phyloP scores from a whole-genome alignment of 2,797 vertebrate genomes.

The Tinamus major region DNA sequence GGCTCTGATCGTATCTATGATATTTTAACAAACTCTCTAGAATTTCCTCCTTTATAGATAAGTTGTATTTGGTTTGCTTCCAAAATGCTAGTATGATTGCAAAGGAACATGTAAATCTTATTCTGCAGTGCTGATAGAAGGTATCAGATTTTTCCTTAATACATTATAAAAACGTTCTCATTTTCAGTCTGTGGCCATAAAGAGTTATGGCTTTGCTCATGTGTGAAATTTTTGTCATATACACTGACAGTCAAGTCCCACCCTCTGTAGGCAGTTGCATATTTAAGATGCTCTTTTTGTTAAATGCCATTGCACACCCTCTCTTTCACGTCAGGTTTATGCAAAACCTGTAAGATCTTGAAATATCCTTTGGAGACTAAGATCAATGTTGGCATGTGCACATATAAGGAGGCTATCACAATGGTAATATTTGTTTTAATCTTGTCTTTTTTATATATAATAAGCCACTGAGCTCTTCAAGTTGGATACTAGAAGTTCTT shows the following conservation, averaged over 20 bases:
- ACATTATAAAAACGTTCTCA: neutral
- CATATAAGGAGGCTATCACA: neutral
- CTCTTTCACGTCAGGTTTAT: slow-evolving; percentile 14
- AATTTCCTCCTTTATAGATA: neutral
- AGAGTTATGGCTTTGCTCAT: neutral
- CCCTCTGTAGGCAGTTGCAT: slow-evolving; percentile 6
- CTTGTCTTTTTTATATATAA: neutral
- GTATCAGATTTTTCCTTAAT: neutral
- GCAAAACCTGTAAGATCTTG: slow-evolving; percentile 21
- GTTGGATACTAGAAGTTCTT: neutral
- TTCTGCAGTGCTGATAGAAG: neutral
- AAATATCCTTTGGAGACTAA: slow-evolving; percentile 24
- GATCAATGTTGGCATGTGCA: neutral
- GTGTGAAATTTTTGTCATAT: slow-evolving; percentile 45
- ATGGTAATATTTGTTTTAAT: neutral
- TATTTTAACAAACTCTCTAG: neutral
- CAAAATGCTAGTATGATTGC: neutral
- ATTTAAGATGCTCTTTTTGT: slow-evolving; percentile 27
- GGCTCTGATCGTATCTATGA: neutral
- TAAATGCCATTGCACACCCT: slow-evolving; percentile 45
- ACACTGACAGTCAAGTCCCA: neutral
- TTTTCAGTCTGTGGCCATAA: neutral
- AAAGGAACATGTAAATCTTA: neutral
- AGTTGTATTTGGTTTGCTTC: neutral
- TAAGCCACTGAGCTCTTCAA: neutral